Percentiles rank a stretch among this genome's conserved stretches.
These are phyloP conservation scores for Gastracanthus pulcherrimus DNA, from an alignment of 2,888 invertebrate genomes.

Conservation along the genomic window DNA sequence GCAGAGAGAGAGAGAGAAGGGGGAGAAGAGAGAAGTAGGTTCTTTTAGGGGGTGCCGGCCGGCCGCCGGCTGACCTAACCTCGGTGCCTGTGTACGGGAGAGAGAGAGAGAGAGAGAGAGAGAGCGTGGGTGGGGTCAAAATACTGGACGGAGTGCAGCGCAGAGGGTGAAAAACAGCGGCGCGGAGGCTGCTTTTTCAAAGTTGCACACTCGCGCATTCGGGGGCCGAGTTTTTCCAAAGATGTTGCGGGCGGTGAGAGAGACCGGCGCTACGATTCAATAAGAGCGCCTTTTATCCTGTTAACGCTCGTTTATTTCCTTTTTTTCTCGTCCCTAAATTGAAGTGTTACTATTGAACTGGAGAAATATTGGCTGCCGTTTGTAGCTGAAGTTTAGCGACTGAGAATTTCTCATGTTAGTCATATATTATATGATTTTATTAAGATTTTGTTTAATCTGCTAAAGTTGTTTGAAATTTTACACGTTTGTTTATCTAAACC, in stretches of 20 bases:
- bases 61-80: slow-evolving; percentile 4
- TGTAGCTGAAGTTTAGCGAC: too few relatives aligned
- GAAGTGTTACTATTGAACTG: not conserved
- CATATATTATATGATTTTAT: too few relatives aligned
- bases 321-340: not conserved
- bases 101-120: too few relatives aligned
- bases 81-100: too few relatives aligned
- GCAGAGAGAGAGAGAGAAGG: slow-evolving; percentile 60
- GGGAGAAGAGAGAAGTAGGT: slow-evolving; percentile 1
- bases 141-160: slow-evolving; percentile 2
- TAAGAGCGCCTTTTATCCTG: not conserved
- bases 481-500: too few relatives aligned
- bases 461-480: too few relatives aligned
- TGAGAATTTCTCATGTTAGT: too few relatives aligned
- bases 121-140: slow-evolving; percentile 56
- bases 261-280: not conserved
- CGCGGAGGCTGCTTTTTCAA: not conserved
- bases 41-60: slow-evolving; percentile 15
- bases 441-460: too few relatives aligned
- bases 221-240: slow-evolving; percentile 10
- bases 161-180: slow-evolving; percentile 4
- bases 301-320: not conserved
- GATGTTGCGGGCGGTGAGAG: not conserved
- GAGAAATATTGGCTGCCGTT: too few relatives aligned
- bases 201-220: not conserved